Evolutionary conservation across 2,113 vertebrate species (phyloP).

Genomic region (Cranoglanis bouderius): DNA sequence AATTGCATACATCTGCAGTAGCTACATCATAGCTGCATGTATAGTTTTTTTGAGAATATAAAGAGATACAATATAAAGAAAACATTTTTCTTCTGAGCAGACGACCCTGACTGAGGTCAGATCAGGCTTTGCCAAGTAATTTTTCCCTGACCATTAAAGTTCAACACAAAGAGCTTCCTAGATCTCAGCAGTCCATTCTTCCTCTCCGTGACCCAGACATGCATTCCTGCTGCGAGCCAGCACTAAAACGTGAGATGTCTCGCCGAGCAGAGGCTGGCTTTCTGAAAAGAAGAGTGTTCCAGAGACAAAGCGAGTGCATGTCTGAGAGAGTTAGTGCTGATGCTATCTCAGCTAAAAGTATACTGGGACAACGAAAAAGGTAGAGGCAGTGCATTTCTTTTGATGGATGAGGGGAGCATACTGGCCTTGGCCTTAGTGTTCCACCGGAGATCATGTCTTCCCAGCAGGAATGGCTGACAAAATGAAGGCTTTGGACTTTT

Average conservation of each 20-base stretch:
- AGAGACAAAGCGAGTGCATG: conserved; percentile 4
- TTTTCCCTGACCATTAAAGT: conserved; percentile 10
- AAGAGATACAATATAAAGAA: background rate
- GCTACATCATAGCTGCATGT: background rate
- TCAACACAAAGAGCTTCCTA: conserved; percentile 1
- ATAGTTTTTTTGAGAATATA: background rate
- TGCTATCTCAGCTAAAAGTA: conserved; percentile 42
- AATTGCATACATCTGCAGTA: background rate
- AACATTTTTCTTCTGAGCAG: background rate
- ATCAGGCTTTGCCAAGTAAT: background rate
- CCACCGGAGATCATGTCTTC: conserved; percentile 18
- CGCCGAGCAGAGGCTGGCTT: background rate
- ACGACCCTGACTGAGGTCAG: background rate
- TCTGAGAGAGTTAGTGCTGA: conserved; percentile 7
- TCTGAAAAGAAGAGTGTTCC: conserved; percentile 17
- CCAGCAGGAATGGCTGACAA: background rate
- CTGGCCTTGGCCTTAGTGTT: conserved; percentile 28
- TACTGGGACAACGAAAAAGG: conserved; percentile 35
- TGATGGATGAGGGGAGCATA: conserved; percentile 37
- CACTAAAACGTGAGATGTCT: conserved; percentile 4
- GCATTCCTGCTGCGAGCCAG: background rate
- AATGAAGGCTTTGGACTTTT: conserved; percentile 33
- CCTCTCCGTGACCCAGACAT: background rate
- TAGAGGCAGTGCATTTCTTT: conserved; percentile 29
- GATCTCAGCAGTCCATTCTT: conserved; percentile 17